A percentile compares a stretch with the other conserved stretches of the same genome.
These are phyloP conservation scores for Loripinus fragilis DNA, from an alignment of 2,888 invertebrate genomes.

Conservation along the genomic window DNA sequence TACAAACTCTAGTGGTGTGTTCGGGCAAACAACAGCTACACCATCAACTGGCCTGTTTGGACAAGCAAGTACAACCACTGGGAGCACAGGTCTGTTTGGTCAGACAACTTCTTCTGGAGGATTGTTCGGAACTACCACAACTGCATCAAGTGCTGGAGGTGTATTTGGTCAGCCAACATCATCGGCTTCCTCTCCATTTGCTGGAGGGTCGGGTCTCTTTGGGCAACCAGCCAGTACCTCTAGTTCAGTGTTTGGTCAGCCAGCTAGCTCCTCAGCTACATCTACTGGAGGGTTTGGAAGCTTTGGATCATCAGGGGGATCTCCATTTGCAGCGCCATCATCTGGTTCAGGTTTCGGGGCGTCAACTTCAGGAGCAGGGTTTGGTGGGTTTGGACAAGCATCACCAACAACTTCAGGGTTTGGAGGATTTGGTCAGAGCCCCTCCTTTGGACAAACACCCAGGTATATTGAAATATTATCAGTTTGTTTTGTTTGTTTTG, in stretches of 20 bases:
- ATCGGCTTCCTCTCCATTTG: slow-evolving; percentile 4
- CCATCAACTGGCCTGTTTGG: slow-evolving; percentile 31
- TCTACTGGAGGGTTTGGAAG: not conserved
- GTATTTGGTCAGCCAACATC: slow-evolving; percentile 23
- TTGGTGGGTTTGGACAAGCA: slow-evolving; percentile 47
- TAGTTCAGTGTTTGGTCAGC: slow-evolving; percentile 45
- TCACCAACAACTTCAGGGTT: slow-evolving; percentile 39
- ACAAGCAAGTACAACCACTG: slow-evolving; percentile 16
- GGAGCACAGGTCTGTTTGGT: slow-evolving; percentile 22
- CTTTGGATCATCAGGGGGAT: slow-evolving; percentile 26
- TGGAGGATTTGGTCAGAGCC: slow-evolving; percentile 60
- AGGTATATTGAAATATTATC: slow-evolving; percentile 31
- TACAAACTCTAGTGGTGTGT: slow-evolving; percentile 28
- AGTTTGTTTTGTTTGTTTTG: too few species aligned
- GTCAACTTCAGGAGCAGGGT: slow-evolving; percentile 10
- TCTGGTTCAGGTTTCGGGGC: slow-evolving; percentile 55
- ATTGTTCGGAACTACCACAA: slow-evolving; percentile 40
- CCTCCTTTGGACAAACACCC: slow-evolving; percentile 64
- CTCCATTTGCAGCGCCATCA: slow-evolving; percentile 38
- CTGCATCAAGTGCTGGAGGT: slow-evolving; percentile 7
- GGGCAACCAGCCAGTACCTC: not conserved
- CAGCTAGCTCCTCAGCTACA: slow-evolving; percentile 26
- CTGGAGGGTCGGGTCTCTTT: not conserved
- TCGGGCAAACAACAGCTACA: slow-evolving; percentile 31
- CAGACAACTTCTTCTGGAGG: slow-evolving; percentile 23